Evolutionary conservation across 2,113 vertebrate genomes (phyloP).

Genomic region (Chelonoidis abingdonii): DNA sequence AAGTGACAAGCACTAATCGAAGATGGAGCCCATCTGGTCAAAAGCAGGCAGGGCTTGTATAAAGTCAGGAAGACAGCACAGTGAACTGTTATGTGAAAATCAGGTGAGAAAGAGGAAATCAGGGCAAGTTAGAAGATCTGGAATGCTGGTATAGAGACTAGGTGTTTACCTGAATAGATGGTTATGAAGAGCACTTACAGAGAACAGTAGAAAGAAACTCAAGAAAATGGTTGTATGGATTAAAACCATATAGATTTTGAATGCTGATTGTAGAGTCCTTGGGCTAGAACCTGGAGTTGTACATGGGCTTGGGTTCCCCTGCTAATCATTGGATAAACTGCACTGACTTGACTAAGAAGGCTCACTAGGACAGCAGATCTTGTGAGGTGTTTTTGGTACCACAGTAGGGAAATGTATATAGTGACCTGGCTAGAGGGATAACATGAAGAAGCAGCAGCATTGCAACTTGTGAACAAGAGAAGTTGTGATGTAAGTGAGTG

Average conservation of each 20-base stretch:
- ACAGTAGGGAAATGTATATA: neutral
- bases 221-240: neutral
- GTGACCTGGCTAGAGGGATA: too few relatives aligned
- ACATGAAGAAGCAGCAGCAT: neutral
- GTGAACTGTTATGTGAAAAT: too few relatives aligned
- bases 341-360: neutral
- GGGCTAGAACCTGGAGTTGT: neutral
- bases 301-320: neutral
- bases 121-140: neutral
- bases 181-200: neutral
- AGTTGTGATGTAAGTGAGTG: neutral
- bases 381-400: neutral
- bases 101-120: too few relatives aligned
- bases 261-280: neutral
- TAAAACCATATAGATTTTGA: neutral
- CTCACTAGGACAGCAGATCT: neutral
- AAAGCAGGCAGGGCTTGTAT: too few relatives aligned
- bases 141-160: neutral
- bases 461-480: neutral
- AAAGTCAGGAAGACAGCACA: too few relatives aligned
- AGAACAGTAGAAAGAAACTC: neutral
- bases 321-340: neutral
- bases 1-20: too few relatives aligned
- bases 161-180: too few relatives aligned
- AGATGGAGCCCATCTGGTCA: too few relatives aligned